These are phyloP conservation scores for Formica exsecta DNA, from an alignment of 1,140 invertebrate genomes.

Conservation along the genomic window DNA sequence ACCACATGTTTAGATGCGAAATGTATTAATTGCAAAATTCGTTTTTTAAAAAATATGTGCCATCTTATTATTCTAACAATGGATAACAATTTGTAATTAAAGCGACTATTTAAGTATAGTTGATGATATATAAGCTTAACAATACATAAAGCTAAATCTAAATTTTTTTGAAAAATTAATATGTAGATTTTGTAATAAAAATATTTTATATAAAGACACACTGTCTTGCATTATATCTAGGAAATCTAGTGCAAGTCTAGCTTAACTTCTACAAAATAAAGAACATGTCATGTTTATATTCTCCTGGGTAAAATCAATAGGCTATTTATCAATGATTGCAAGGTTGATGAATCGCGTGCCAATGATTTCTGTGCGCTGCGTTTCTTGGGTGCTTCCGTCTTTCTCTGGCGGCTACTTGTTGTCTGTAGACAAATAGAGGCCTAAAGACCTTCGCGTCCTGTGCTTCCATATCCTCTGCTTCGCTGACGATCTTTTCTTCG, in stretches of 20 bases:
- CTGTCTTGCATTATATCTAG: background rate
- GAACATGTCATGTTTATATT: background rate
- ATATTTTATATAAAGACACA: background rate
- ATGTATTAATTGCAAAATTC: background rate
- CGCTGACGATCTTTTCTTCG: background rate
- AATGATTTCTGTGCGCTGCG: background rate
- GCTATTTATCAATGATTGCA: background rate
- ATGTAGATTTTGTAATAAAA: background rate
- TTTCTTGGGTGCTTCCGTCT: conserved; percentile 60
- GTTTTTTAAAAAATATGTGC: background rate
- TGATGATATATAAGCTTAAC: background rate
- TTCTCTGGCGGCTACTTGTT: conserved; percentile 77
- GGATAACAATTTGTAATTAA: background rate
- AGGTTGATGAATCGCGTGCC: background rate
- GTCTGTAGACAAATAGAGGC: conserved; percentile 82
- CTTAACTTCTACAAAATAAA: background rate
- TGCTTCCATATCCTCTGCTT: conserved; percentile 71
- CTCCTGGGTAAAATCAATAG: conserved; percentile 15
- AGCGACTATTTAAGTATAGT: background rate
- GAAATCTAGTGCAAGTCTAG: background rate
- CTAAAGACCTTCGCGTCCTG: conserved; percentile 82
- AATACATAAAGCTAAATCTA: background rate
- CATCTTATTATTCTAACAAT: conserved; percentile 2
- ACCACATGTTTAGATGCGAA: background rate
- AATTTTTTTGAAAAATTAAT: background rate